Percentiles rank a stretch among this genome's conserved stretches.
Evolutionary conservation across 2,888 invertebrate species (phyloP).

Genomic region (Gastrophysa polygoni): DNA sequence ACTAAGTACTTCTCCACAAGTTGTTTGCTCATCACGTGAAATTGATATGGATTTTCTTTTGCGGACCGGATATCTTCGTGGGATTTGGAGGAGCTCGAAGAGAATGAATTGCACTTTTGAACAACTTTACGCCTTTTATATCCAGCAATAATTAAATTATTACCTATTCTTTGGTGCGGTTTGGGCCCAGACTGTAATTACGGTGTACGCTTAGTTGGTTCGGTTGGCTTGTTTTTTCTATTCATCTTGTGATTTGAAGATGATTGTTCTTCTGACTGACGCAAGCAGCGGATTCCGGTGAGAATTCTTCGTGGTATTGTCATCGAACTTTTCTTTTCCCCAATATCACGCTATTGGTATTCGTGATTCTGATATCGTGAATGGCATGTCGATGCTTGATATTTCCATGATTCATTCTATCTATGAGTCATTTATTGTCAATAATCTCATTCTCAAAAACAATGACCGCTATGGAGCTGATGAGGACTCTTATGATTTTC

Average conservation of each 20-base stretch:
- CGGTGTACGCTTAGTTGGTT: background rate
- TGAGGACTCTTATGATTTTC: too few species aligned
- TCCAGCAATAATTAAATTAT: constrained; percentile 37
- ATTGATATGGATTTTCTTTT: too few species aligned
- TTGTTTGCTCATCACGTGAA: too few species aligned
- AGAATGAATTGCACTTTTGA: constrained; percentile 37
- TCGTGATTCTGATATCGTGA: background rate
- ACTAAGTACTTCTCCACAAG: too few species aligned
- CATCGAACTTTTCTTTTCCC: background rate
- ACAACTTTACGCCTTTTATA: constrained; percentile 35
- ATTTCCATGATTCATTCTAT: too few species aligned
- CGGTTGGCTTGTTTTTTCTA: background rate
- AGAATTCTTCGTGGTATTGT: background rate
- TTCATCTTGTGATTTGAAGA: background rate
- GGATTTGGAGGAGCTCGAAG: constrained; percentile 18
- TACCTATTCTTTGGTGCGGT: constrained; percentile 31
- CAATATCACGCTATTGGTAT: too few species aligned
- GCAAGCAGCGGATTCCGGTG: background rate
- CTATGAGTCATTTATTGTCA: too few species aligned
- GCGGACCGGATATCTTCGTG: background rate
- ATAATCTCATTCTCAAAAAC: too few species aligned
- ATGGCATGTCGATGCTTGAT: too few species aligned
- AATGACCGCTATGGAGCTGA: too few species aligned
- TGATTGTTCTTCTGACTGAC: background rate
- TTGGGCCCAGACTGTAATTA: constrained; percentile 23